phyloP scores from a whole-genome alignment of 92 coral and sea anemone species.

The Muricea muricata region DNA sequence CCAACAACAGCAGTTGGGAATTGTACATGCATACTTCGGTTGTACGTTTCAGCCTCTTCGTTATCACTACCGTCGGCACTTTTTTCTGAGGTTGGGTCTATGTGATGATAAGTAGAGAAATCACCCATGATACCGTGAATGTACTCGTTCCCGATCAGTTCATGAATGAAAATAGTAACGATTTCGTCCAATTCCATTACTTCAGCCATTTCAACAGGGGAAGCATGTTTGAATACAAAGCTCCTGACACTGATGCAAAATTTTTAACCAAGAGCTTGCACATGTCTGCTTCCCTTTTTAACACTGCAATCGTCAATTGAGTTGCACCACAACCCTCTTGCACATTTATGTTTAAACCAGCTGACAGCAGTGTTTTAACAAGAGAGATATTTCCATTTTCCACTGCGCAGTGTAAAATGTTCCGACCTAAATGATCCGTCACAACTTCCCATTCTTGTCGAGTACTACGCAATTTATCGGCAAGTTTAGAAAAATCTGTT shows the following conservation, averaged over 20 bases:
- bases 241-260: constrained; percentile 43
- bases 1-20: constrained; percentile 31
- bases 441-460: neutral
- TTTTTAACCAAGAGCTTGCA: constrained; percentile 44
- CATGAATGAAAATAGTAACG: neutral
- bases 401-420: constrained; percentile 28
- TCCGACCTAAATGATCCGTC: neutral
- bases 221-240: constrained; percentile 38
- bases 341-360: constrained; percentile 49
- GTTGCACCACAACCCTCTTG: constrained; percentile 62
- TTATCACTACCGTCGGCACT: no score
- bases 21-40: neutral
- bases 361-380: constrained; percentile 43
- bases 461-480: neutral
- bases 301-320: constrained; percentile 54
- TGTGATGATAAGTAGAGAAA: neutral
- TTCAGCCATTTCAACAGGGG: constrained; percentile 49
- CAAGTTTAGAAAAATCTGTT: neutral
- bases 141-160: neutral
- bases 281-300: constrained; percentile 31
- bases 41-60: neutral
- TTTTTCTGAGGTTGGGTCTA: no score
- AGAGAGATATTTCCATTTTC: constrained; percentile 41
- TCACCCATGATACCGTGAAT: constrained; percentile 5
- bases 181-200: constrained; percentile 8